Base-by-base conservation (phyloP, 1,140 invertebrate species). In the Wiebesia pumilae region DNA sequence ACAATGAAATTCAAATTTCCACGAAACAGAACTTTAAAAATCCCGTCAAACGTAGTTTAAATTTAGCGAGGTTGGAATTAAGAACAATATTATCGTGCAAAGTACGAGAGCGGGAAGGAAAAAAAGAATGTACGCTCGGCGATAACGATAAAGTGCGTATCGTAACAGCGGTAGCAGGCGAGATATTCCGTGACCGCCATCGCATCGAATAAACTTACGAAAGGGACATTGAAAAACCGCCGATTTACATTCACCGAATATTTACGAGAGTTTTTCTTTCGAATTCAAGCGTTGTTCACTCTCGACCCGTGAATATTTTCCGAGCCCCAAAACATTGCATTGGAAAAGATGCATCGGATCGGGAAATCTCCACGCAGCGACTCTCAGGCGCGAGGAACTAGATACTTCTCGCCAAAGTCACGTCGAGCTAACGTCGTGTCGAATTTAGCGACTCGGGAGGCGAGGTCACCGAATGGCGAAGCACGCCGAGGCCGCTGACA, bases 41-140 rank as follows among this genome's bases (percentile, higher is more conserved):
- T 4, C 21, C 27, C 40, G 38, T 3, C 21, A 30, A 10, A 27
- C 40, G 21, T 27, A 40, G 40, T 38, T 27, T 2, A 27, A 35
- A 62, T 38, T 80, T 80, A 80, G 62, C 47, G 54, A 38, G 21
- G n/a, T 79, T 30, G 9, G 12, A 79, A 79, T 79, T 79, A 79
- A 54, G 19, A 54, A 79, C 69, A 30, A 75, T 75, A 38, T 71
- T 14, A 16, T 71, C 69, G 69, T 19, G 40, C 69, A 71, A 38
- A 71, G 40, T 1, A 19, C 38, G 3, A 75, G 27, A 43, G 3
- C n/a, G 71, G 6, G 24, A 10, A 21, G 14, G 38, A 75, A 43
- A 75, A 43, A 73, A 40, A 38, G 21, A 27, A 24, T n/a, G 10
- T 16, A 24, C 7, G 35, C 69, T 38, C 33, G 35, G 24, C 38